These are phyloP conservation scores for Tetramorium alpestre DNA, from an alignment of 1,140 invertebrate species.

Conservation along the genomic window DNA sequence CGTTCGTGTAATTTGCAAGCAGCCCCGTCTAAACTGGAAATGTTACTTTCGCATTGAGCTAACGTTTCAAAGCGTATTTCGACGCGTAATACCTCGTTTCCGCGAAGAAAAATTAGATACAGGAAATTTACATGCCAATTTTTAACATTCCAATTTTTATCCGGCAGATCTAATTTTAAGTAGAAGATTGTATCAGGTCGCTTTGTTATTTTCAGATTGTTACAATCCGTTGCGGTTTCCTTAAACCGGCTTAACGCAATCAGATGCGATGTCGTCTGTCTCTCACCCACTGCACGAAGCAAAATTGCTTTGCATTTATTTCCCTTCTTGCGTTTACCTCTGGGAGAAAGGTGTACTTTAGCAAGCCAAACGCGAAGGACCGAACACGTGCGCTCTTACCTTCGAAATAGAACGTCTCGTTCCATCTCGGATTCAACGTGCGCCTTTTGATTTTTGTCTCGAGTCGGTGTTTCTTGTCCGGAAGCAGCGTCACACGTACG, in stretches of 20 bases:
- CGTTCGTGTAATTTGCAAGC: background rate
- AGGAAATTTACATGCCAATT: background rate
- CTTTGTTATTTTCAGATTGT: background rate
- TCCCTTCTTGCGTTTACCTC: background rate
- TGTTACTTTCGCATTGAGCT: background rate
- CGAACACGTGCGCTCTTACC: constrained; percentile 86
- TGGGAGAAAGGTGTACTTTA: background rate
- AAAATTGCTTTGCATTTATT: constrained; percentile 14
- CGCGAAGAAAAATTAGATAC: background rate
- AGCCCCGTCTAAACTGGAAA: background rate
- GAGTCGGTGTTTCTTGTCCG: constrained; percentile 98
- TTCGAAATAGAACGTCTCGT: constrained; percentile 99
- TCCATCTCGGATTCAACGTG: constrained; percentile 98
- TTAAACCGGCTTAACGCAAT: constrained; percentile 7
- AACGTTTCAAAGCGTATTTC: background rate
- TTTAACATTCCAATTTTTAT: background rate
- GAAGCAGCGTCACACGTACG: constrained; percentile 95
- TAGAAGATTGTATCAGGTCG: constrained; percentile 1
- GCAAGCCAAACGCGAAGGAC: background rate
- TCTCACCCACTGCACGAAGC: background rate
- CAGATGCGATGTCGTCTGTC: background rate
- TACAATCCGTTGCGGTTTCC: background rate
- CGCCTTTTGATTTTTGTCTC: constrained; percentile 98
- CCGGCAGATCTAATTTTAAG: background rate
- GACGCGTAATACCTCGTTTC: background rate